Base-by-base conservation (phyloP, 2,113 vertebrate species). In the Eulemur rufifrons region DNA sequence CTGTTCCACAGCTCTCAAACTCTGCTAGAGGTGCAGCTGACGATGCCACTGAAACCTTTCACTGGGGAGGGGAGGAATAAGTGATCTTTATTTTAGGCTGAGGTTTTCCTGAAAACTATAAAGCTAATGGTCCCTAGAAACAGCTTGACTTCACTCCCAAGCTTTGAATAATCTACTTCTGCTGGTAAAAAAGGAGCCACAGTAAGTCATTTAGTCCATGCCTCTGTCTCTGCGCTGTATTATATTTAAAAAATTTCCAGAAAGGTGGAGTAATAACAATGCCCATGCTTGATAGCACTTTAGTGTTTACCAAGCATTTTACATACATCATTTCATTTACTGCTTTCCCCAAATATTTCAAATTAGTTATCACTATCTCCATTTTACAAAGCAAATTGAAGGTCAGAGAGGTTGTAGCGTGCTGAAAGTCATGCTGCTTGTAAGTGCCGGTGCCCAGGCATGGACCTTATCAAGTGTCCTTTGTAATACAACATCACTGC, bases 101-200 rank as follows among this genome's bases (percentile, higher is more conserved):
- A 86, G 14, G 39, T 64, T 88, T 94, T 97, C 73, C 93, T 92
- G 86, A 95, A 88, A 88, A 83, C 64, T 45, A 4, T 94, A 85
- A 95, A 94, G 34, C 74, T 96, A 91, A 95, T 85, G 74, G 85
- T 96, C 89, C 86, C 78, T 69, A 47, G 91, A 96, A 95, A 88
- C 21, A 34, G 11, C 71, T 85, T 54, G 83, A 82, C 84, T 86
- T 96, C 56, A 69, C 74, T 91, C 56, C 6, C 80, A 66, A 81
- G 52, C 63, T 92, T 95, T 94, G 95, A 95, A 61, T 91, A 71
- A 94, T 89, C 93, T 88, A 74, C 86, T 97, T 96, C 47, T 69
- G n/a, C 21, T 92, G 68, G 56, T 39, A 37, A 76, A 47, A 88
- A 86, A 66, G 3, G 10, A 85, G 73, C 37, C 6, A 6, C 3